Percentiles rank a stretch among this genome's conserved stretches.
Conservation (phyloP, 2,888 invertebrate genomes). For the Folsomia manolachei region DNA sequence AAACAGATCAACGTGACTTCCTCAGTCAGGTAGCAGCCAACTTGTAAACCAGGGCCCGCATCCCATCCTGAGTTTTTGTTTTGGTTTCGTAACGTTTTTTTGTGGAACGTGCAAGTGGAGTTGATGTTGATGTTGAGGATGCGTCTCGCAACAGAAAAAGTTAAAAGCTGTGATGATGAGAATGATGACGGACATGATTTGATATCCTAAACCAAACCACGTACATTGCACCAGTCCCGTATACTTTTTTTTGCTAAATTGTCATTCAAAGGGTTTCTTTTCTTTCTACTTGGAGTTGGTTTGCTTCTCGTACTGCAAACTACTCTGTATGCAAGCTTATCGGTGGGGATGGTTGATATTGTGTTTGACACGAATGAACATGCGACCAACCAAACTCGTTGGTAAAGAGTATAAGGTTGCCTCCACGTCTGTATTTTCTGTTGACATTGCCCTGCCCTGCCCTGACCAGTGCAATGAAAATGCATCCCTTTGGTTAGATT, state of each 20-base stretch:
- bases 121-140: slow-evolving; percentile 7
- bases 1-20: slow-evolving; percentile 48
- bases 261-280: slow-evolving; percentile 31
- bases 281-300: not conserved
- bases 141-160: slow-evolving; percentile 10
- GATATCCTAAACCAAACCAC: slow-evolving; percentile 21
- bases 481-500: not conserved
- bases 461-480: no score
- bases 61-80: slow-evolving; percentile 3
- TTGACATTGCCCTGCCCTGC: not conserved
- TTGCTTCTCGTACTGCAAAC: no score
- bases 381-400: not conserved
- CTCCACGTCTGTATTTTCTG: no score
- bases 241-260: slow-evolving; percentile 34
- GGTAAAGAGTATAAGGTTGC: not conserved
- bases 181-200: slow-evolving; percentile 23
- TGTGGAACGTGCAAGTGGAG: slow-evolving; percentile 12
- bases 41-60: not conserved
- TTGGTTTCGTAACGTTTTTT: slow-evolving; percentile 13
- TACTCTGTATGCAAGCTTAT: slow-evolving; percentile 9
- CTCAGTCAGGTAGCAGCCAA: not conserved
- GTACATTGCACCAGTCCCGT: slow-evolving; percentile 16
- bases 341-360: slow-evolving; percentile 8
- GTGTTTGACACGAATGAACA: not conserved
- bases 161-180: slow-evolving; percentile 16